Evolutionary conservation across 2,888 invertebrate genomes (phyloP).

Genomic region (Drosophila colorata): DNA sequence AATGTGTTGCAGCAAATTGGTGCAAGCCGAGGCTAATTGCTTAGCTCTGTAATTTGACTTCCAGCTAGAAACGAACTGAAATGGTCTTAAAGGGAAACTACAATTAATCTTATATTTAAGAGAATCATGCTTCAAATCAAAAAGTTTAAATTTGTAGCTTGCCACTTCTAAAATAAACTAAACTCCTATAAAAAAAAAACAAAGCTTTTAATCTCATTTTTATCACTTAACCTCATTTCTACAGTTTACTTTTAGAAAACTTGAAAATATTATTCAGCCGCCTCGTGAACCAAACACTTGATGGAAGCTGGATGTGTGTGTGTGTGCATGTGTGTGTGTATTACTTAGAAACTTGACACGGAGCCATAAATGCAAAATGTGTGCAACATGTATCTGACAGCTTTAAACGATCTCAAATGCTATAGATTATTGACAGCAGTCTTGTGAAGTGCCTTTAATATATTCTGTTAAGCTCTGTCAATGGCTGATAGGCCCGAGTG

Average conservation of each 20-base stretch:
- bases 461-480: slow-evolving; percentile 15
- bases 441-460: slow-evolving; percentile 24
- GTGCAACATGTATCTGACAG: neutral
- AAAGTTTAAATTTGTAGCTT: neutral
- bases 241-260: neutral
- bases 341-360: too few species aligned
- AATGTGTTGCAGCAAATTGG: slow-evolving; percentile 28
- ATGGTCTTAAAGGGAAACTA: too few species aligned
- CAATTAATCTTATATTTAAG: too few species aligned
- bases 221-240: neutral
- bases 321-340: too few species aligned
- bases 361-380: neutral
- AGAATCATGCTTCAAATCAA: neutral
- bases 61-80: too few species aligned
- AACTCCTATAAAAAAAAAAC: too few species aligned
- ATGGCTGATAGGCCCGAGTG: slow-evolving; percentile 30
- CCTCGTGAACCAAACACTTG: slow-evolving; percentile 1
- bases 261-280: slow-evolving; percentile 1
- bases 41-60: neutral
- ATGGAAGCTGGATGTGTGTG: neutral
- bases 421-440: neutral
- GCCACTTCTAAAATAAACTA: too few species aligned
- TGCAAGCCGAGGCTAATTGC: slow-evolving; percentile 16
- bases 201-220: neutral
- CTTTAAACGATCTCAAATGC: neutral